Conservation (phyloP, 35 echinoderm and acorn worm species). For the Patiria miniata region DNA sequence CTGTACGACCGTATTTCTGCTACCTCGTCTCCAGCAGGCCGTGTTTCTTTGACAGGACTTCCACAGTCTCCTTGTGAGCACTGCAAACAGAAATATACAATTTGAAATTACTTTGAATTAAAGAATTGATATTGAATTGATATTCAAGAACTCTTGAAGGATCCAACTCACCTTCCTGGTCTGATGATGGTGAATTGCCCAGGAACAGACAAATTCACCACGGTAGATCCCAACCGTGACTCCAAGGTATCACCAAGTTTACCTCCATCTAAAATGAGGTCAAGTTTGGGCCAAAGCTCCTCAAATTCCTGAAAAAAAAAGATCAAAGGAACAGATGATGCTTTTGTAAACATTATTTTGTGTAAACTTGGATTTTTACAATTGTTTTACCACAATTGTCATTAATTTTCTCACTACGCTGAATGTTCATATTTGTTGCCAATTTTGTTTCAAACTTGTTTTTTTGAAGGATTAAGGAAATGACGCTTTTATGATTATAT, state of each 20-base stretch:
- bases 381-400: too few relatives aligned
- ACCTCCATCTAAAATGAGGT: constrained; percentile 82
- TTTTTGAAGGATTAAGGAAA: too few relatives aligned
- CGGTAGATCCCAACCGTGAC: constrained; percentile 77
- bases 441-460: too few relatives aligned
- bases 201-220: constrained; percentile 69
- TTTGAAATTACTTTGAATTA: not conserved
- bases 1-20: not conserved
- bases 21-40: constrained; percentile 26
- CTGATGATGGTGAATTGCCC: constrained; percentile 80
- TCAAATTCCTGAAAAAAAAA: constrained; percentile 86
- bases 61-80: constrained; percentile 8
- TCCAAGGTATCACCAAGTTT: constrained; percentile 61
- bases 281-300: constrained; percentile 79
- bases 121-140: not conserved
- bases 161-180: constrained; percentile 76
- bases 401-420: too few relatives aligned
- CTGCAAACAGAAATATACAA: not conserved
- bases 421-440: too few relatives aligned
- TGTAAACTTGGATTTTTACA: too few relatives aligned
- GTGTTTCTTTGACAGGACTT: constrained; percentile 29
- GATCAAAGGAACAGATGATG: not conserved
- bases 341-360: too few relatives aligned
- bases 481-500: too few relatives aligned
- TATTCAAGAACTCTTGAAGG: not conserved